phyloP scores from a whole-genome alignment of 2,797 vertebrate genomes.

The Dallia pectoralis region DNA sequence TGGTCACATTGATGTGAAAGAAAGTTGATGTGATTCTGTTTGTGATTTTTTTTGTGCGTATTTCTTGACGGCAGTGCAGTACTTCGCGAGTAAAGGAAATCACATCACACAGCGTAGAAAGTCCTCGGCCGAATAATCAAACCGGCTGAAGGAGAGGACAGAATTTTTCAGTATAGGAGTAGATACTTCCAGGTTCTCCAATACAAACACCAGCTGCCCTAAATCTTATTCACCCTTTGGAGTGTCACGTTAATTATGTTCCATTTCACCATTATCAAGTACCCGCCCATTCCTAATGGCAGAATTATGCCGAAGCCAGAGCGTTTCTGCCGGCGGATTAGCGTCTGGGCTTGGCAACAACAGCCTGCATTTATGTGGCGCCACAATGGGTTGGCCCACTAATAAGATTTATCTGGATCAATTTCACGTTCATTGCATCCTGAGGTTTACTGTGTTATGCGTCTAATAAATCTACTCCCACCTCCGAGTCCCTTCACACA shows the following conservation, averaged over 20 bases:
- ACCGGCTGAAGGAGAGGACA: background rate
- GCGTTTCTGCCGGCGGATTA: constrained; percentile 51
- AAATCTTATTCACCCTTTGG: constrained; percentile 26
- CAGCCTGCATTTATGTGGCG: constrained; percentile 37
- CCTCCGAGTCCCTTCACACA: constrained; percentile 20
- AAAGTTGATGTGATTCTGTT: background rate
- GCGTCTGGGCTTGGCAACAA: constrained; percentile 39
- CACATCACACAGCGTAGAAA: background rate
- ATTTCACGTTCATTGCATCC: constrained; percentile 58
- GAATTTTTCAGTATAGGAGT: constrained; percentile 7
- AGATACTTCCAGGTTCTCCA: constrained; percentile 16
- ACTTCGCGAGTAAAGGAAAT: background rate
- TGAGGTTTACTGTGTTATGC: constrained; percentile 53
- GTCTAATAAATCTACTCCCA: constrained; percentile 54
- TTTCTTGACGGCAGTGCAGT: background rate
- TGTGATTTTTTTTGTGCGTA: background rate
- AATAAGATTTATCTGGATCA: constrained; percentile 64
- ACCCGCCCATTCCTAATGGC: constrained; percentile 41
- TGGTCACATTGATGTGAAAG: background rate
- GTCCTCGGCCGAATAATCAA: background rate
- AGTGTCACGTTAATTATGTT: constrained; percentile 41
- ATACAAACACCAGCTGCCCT: background rate
- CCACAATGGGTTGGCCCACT: constrained; percentile 33
- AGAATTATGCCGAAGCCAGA: constrained; percentile 58
- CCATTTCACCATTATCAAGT: constrained; percentile 31